phyloP scores from a whole-genome alignment of 2,797 vertebrate species.

The Pangasius krempfi region DNA sequence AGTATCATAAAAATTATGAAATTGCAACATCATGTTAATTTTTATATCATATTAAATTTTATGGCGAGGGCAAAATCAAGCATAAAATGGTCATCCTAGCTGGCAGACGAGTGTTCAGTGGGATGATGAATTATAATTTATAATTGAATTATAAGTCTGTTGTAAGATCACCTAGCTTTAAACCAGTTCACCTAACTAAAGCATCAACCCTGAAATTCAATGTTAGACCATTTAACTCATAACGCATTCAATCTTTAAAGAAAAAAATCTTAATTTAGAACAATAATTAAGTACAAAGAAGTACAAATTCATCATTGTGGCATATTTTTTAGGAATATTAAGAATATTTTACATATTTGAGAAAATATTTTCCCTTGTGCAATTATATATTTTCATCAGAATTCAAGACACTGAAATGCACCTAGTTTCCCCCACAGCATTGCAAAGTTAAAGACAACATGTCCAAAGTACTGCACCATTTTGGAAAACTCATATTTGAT shows the following conservation, averaged over 20 bases:
- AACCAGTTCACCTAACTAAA: not conserved
- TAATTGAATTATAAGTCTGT: not conserved
- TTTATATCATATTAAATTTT: not conserved
- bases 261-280: not conserved
- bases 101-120: not conserved
- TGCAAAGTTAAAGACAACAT: not conserved
- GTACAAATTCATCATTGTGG: not conserved
- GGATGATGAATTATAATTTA: not conserved
- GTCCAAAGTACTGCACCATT: not conserved
- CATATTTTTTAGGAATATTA: not conserved
- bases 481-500: not conserved
- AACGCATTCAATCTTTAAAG: not conserved
- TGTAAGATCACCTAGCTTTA: no score
- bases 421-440: not conserved
- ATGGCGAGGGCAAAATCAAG: not conserved
- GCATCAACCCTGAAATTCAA: not conserved
- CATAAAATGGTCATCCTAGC: not conserved
- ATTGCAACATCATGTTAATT: not conserved
- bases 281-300: not conserved
- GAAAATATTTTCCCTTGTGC: not conserved
- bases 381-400: not conserved
- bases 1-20: not conserved
- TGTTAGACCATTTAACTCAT: not conserved
- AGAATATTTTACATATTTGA: not conserved
- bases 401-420: not conserved